Conservation (phyloP, 92 coral and sea anemone genomes). For the Zoanthus sansibaricus region DNA sequence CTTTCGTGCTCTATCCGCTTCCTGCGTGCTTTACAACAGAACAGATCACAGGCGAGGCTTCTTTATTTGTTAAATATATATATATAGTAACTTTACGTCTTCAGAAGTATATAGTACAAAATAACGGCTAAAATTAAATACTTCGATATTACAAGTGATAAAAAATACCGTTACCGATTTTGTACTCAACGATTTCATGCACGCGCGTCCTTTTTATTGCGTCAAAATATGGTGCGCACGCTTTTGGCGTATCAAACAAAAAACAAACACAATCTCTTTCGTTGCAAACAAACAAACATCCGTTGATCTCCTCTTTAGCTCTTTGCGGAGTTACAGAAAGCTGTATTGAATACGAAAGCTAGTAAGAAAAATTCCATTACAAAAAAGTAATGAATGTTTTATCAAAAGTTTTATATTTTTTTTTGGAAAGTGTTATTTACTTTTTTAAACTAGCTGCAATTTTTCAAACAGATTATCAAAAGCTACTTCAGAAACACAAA, state of each 20-base stretch:
- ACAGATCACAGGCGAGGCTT: too few species aligned
- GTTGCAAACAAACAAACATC: constrained; percentile 30
- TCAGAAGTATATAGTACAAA: too few species aligned
- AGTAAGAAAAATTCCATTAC: background rate
- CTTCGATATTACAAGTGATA: too few species aligned
- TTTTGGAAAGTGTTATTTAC: background rate
- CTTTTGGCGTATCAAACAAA: constrained; percentile 39
- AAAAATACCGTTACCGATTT: too few species aligned
- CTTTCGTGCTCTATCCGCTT: too few species aligned
- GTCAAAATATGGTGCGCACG: constrained; percentile 8
- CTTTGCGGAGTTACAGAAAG: background rate
- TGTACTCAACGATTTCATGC: background rate
- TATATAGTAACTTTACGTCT: too few species aligned
- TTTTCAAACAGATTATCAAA: background rate
- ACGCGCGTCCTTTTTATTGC: background rate
- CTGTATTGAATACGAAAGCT: background rate
- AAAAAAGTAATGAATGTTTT: background rate
- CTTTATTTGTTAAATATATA: too few species aligned
- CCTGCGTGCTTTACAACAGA: too few species aligned
- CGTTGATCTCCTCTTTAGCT: background rate
- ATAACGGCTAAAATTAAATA: too few species aligned
- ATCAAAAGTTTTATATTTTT: background rate
- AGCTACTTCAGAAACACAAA: background rate
- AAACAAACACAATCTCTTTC: background rate
- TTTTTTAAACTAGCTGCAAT: background rate